Conservation (phyloP, 30 jellyfish, hydroid and myxozoan genomes). For the Rhopilema esculentum region DNA sequence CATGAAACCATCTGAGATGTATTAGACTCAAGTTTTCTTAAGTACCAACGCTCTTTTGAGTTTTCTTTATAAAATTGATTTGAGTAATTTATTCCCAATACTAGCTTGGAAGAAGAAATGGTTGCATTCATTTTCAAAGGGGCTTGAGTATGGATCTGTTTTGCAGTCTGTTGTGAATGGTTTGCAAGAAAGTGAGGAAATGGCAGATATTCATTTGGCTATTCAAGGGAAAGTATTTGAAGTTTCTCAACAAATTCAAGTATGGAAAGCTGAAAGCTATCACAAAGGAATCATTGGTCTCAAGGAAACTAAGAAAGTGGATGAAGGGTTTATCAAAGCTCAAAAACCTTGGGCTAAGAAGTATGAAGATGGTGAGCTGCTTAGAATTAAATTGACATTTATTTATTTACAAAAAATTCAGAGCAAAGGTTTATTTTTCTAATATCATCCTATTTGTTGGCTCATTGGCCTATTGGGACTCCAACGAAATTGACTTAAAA, state of each 20-base stretch:
- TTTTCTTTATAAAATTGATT: not conserved
- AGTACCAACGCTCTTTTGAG: too few relatives aligned
- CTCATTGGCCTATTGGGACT: too few relatives aligned
- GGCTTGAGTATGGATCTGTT: constrained; percentile 78
- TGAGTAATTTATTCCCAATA: not conserved
- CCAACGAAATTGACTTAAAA: too few relatives aligned
- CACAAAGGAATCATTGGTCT: constrained; percentile 72
- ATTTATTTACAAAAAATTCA: too few relatives aligned
- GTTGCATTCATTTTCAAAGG: constrained; percentile 63
- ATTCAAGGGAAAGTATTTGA: constrained; percentile 65
- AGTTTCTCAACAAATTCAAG: constrained; percentile 33
- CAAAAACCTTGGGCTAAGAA: constrained; percentile 93
- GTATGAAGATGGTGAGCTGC: constrained; percentile 80
- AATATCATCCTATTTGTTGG: too few relatives aligned
- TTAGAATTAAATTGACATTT: too few relatives aligned
- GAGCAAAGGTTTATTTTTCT: not conserved
- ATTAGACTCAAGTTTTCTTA: too few relatives aligned
- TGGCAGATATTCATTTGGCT: constrained; percentile 76
- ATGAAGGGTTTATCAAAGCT: constrained; percentile 85
- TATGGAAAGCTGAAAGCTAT: constrained; percentile 73
- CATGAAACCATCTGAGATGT: too few relatives aligned
- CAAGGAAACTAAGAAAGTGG: constrained; percentile 85
- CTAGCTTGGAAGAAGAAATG: constrained; percentile 89
- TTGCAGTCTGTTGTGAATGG: constrained; percentile 61
- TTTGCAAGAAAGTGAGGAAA: constrained; percentile 70